Conservation (phyloP, 2,113 vertebrate genomes). For the Pan troglodytes region NHGRI_mPanTro3-v2.1_pri NC_072421.2:23268001-23268500, state of each 20-base stretch:
- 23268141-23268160: background rate
- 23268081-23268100: background rate
- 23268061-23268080: background rate
- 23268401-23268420: background rate
- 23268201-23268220: no score
- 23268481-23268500: background rate
- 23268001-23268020: background rate
- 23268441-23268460: background rate
- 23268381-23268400: no score
- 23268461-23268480: background rate
- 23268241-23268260: no score
- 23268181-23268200: no score
- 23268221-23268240: no score
- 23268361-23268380: no score
- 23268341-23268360: no score
- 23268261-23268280: no score
- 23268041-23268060: background rate
- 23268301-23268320: no score
- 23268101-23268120: background rate
- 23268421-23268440: background rate
- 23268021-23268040: background rate
- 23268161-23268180: background rate
- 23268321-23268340: no score
- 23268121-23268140: background rate
- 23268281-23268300: no score